Evolutionary conservation across 2,113 vertebrate genomes (phyloP).

Genomic region (Sinocyclocheilus anophthalmus): DNA sequence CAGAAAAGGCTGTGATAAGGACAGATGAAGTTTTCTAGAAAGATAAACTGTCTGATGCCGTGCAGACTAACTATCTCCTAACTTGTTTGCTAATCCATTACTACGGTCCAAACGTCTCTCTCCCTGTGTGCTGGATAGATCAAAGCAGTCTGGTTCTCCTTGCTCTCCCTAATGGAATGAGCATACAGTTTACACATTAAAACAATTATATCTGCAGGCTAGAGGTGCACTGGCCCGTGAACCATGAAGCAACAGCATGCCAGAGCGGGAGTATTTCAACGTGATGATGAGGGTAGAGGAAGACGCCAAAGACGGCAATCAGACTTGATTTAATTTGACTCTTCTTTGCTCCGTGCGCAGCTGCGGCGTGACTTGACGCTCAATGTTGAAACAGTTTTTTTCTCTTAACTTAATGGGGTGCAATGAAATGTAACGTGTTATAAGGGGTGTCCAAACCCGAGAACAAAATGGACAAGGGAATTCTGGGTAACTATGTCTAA

Average conservation of each 20-base stretch:
- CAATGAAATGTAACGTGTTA: constrained; percentile 12
- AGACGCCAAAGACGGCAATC: neutral
- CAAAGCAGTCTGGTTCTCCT: constrained; percentile 47
- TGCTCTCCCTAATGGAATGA: constrained; percentile 65
- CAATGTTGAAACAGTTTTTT: neutral
- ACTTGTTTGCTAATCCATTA: neutral
- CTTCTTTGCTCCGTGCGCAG: neutral
- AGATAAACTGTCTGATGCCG: neutral
- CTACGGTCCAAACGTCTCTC: neutral
- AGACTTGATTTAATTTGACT: constrained; percentile 8
- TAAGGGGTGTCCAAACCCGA: neutral
- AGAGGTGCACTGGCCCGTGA: constrained; percentile 59
- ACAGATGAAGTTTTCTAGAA: neutral
- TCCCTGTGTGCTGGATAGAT: constrained; percentile 45
- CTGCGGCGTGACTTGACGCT: neutral
- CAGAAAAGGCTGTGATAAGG: neutral
- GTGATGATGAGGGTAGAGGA: neutral
- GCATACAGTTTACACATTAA: constrained; percentile 69
- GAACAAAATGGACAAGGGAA: neutral
- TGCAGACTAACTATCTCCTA: neutral
- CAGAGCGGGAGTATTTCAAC: neutral
- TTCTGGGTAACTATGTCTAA: constrained; percentile 63
- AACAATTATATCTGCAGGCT: constrained; percentile 71
- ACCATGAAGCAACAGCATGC: constrained; percentile 39
- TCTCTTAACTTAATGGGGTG: neutral